Conservation (phyloP, 2,113 vertebrate species). For the Coptodon rendalli region DNA sequence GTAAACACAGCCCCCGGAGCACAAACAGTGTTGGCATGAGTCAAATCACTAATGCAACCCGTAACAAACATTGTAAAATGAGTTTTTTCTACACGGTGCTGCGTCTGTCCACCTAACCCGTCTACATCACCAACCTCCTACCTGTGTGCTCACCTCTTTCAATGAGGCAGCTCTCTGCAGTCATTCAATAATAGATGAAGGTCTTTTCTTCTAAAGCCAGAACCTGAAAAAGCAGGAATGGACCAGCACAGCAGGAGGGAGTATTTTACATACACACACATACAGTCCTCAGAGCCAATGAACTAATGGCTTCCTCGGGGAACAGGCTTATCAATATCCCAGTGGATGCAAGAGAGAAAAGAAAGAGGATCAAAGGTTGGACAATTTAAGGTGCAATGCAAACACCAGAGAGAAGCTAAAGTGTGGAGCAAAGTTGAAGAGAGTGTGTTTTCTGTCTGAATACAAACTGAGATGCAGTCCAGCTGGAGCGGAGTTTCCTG, state of each 20-base stretch:
- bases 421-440: neutral
- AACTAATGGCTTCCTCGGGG: slow-evolving; percentile 22
- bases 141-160: neutral
- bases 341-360: neutral
- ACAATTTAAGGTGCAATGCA: neutral
- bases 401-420: neutral
- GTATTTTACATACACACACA: neutral
- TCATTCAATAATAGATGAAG: slow-evolving; percentile 31
- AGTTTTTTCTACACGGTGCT: neutral
- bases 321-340: slow-evolving; percentile 17
- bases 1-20: neutral
- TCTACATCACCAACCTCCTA: neutral
- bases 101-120: neutral
- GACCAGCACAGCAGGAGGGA: neutral
- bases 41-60: neutral
- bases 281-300: neutral
- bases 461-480: accelerated
- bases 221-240: neutral
- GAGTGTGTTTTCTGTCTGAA: neutral
- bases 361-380: slow-evolving; percentile 15
- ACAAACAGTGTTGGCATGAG: neutral
- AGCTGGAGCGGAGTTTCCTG: neutral
- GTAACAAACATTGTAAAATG: neutral
- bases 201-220: slow-evolving; percentile 1
- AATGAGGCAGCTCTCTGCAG: neutral